Conservation (phyloP, 2,113 vertebrate species). For the Ceyx cyanopectus region DNA sequence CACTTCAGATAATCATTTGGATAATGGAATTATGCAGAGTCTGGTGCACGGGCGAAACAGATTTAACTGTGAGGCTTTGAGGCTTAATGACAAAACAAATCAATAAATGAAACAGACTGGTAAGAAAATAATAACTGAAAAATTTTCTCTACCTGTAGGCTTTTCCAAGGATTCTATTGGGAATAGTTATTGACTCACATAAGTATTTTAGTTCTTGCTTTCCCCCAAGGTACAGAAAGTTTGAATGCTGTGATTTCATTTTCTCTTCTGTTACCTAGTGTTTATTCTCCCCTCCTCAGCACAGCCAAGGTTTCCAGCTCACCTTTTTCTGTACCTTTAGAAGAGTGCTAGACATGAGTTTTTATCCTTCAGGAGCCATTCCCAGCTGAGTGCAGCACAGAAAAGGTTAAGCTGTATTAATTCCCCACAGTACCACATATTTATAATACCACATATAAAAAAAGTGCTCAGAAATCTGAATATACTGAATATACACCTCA, state of each 20-base stretch:
- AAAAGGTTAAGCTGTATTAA: slow-evolving; percentile 23
- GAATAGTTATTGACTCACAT: slow-evolving; percentile 72
- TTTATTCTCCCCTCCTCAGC: not conserved
- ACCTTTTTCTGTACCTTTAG: not conserved
- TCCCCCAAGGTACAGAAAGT: slow-evolving; percentile 43
- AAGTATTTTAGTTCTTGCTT: slow-evolving; percentile 66
- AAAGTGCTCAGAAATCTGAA: not conserved
- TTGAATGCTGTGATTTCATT: slow-evolving; percentile 70
- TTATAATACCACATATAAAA: too few species aligned
- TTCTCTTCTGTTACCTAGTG: slow-evolving; percentile 34
- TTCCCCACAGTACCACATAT: not conserved
- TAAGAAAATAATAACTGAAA: slow-evolving; percentile 76
- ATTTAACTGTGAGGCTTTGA: slow-evolving; percentile 55
- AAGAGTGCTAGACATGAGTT: not conserved
- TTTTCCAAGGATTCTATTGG: slow-evolving; percentile 64
- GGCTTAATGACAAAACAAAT: slow-evolving; percentile 76
- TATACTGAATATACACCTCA: not conserved
- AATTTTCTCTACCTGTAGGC: slow-evolving; percentile 62
- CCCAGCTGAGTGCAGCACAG: not conserved
- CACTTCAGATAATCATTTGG: slow-evolving; percentile 70
- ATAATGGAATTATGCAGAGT: slow-evolving; percentile 65
- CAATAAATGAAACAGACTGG: slow-evolving; percentile 76
- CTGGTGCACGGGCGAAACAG: slow-evolving; percentile 36
- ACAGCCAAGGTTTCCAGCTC: not conserved
- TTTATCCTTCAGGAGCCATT: not conserved